A percentile compares a stretch with the other conserved stretches of the same genome.
Conservation (phyloP, 2,113 vertebrate genomes). For the Lipophrys pholis region DNA sequence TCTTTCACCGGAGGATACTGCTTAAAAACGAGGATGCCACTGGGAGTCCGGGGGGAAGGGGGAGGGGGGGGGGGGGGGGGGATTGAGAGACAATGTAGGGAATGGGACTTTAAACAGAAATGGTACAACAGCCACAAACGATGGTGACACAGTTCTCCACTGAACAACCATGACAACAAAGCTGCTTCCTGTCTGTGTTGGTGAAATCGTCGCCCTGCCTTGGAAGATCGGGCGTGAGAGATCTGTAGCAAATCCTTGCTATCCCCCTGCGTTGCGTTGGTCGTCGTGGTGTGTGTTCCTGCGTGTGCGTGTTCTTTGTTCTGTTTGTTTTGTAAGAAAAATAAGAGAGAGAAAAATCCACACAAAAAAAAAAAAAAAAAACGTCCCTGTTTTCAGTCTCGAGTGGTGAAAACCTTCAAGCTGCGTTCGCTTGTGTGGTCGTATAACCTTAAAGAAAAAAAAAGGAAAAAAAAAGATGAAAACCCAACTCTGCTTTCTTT, state of each 20-base stretch:
- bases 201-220: slow-evolving; percentile 86
- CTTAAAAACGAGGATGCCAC: slow-evolving; percentile 65
- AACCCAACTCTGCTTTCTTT: slow-evolving; percentile 75
- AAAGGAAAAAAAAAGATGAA: slow-evolving; percentile 24
- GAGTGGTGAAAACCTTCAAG: slow-evolving; percentile 81
- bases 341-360: neutral
- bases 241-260: slow-evolving; percentile 80
- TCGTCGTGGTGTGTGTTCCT: slow-evolving; percentile 85
- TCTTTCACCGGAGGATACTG: slow-evolving; percentile 85
- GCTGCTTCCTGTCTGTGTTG: slow-evolving; percentile 94
- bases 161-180: slow-evolving; percentile 67
- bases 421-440: slow-evolving; percentile 81
- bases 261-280: slow-evolving; percentile 80
- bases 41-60: slow-evolving; percentile 16
- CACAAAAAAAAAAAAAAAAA: slow-evolving; percentile 10
- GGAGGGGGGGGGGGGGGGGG: neutral
- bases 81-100: slow-evolving; percentile 41
- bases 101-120: slow-evolving; percentile 43
- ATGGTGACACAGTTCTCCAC: slow-evolving; percentile 43
- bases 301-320: slow-evolving; percentile 69
- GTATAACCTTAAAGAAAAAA: slow-evolving; percentile 40
- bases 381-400: slow-evolving; percentile 47
- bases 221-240: slow-evolving; percentile 71
- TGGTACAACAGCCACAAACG: slow-evolving; percentile 45
- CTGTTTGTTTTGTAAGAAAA: slow-evolving; percentile 68